phyloP scores from a whole-genome alignment of 2,797 vertebrate species.

The Lemur catta region DNA sequence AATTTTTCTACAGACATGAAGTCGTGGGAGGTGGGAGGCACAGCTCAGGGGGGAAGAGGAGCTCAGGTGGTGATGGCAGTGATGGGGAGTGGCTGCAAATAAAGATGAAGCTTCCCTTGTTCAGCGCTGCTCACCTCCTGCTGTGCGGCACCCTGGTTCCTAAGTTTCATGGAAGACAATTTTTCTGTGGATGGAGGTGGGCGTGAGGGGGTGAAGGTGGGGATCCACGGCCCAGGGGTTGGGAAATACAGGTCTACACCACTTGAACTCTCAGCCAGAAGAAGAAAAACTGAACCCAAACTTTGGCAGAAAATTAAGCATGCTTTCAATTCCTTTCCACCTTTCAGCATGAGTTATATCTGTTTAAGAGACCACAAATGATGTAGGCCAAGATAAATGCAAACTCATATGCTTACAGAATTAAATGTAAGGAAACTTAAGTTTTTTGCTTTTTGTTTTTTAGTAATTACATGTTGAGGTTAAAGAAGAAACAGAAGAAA shows the following conservation, averaged over 20 bases:
- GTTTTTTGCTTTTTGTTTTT: not conserved
- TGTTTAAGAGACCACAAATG: not conserved
- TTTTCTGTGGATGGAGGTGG: no score
- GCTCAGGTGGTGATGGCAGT: no score
- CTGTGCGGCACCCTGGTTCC: no score
- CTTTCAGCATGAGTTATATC: not conserved
- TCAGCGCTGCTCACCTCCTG: no score
- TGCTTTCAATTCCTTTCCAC: not conserved
- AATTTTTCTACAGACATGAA: no score
- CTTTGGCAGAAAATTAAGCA: not conserved
- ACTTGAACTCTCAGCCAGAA: not conserved
- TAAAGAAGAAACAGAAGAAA: slow-evolving; percentile 15
- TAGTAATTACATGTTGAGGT: not conserved
- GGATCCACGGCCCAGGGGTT: no score
- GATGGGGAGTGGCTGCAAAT: no score
- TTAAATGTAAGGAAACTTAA: not conserved
- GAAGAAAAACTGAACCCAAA: not conserved
- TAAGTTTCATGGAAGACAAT: no score
- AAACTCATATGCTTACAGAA: not conserved
- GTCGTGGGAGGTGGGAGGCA: no score
- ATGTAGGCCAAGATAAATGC: not conserved
- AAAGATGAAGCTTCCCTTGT: no score
- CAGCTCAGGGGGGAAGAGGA: no score
- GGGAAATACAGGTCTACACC: not conserved
- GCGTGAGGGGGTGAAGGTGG: no score